Percentiles rank a stretch among this genome's conserved stretches.
These are phyloP conservation scores for Cinclus mexicanus DNA, from an alignment of 2,113 vertebrate genomes.

Conservation along the genomic window DNA sequence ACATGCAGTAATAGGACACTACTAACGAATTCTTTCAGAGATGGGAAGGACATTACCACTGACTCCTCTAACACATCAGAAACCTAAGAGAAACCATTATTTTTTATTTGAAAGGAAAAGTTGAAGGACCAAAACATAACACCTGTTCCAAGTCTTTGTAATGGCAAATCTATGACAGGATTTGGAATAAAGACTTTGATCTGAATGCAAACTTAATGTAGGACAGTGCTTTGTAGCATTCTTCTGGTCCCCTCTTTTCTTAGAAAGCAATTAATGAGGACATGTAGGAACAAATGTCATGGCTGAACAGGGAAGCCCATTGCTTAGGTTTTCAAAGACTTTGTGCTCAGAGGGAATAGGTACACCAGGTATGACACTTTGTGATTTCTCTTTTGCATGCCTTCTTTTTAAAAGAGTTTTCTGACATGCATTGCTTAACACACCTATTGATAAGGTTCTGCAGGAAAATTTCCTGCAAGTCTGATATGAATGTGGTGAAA, in stretches of 20 bases:
- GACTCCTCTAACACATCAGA: neutral
- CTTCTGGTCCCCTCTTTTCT: neutral
- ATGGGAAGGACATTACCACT: neutral
- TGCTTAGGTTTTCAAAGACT: neutral
- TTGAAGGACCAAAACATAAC: neutral
- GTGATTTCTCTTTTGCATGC: neutral
- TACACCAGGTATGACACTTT: neutral
- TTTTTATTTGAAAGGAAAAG: neutral
- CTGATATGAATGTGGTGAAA: neutral
- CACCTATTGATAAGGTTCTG: neutral
- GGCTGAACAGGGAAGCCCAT: accelerated
- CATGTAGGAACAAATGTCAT: neutral
- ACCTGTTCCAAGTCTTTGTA: neutral
- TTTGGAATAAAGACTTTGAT: neutral
- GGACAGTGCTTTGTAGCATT: neutral
- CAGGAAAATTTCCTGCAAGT: neutral
- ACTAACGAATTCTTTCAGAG: neutral
- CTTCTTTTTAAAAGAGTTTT: neutral
- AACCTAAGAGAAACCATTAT: neutral
- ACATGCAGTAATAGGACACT: neutral
- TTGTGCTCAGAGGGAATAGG: neutral
- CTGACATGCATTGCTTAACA: neutral
- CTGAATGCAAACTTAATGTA: neutral
- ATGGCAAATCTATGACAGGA: neutral
- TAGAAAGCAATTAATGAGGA: neutral